A percentile compares a stretch with the other conserved stretches of the same genome.
Evolutionary conservation across 2,888 invertebrate genomes (phyloP).

Genomic region (Furcula furcula): DNA sequence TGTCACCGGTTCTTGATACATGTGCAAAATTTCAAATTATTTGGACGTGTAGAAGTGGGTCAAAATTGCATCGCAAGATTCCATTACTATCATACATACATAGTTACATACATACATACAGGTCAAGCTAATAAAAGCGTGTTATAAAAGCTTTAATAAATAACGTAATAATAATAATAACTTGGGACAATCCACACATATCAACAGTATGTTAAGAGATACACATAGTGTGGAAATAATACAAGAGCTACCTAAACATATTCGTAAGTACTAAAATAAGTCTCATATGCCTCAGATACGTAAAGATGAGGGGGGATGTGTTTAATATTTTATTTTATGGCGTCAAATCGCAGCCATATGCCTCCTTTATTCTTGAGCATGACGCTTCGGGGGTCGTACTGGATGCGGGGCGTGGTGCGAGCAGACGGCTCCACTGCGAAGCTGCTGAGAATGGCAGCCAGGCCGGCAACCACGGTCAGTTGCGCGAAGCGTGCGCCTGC

Average conservation of each 20-base stretch:
- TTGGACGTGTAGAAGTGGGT: too few species aligned
- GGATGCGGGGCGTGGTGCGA: conserved; percentile 56
- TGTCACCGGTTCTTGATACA: too few species aligned
- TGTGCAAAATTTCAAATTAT: too few species aligned
- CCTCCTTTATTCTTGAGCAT: conserved; percentile 75
- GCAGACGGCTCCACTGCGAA: conserved; percentile 62
- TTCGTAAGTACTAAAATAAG: conserved; percentile 6
- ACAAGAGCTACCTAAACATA: conserved; percentile 3
- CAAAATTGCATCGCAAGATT: too few species aligned
- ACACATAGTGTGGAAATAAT: background rate
- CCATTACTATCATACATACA: too few species aligned
- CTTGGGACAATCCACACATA: too few species aligned
- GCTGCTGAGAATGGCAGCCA: conserved; percentile 53
- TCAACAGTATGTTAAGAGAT: too few species aligned
- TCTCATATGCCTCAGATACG: conserved; percentile 8
- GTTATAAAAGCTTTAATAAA: too few species aligned
- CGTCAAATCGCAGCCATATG: conserved; percentile 63
- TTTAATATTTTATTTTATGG: conserved; percentile 7
- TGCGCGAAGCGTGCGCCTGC: conserved; percentile 75
- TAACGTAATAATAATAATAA: too few species aligned
- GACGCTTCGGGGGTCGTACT: conserved; percentile 70
- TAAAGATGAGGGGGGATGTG: background rate
- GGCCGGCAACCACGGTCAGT: conserved; percentile 57
- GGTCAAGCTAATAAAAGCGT: too few species aligned
- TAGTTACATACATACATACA: too few species aligned